Evolutionary conservation across 1,140 invertebrate genomes (phyloP), one percentile per base, ranked within the genome.

Genomic region (Cephus cinctus): DNA sequence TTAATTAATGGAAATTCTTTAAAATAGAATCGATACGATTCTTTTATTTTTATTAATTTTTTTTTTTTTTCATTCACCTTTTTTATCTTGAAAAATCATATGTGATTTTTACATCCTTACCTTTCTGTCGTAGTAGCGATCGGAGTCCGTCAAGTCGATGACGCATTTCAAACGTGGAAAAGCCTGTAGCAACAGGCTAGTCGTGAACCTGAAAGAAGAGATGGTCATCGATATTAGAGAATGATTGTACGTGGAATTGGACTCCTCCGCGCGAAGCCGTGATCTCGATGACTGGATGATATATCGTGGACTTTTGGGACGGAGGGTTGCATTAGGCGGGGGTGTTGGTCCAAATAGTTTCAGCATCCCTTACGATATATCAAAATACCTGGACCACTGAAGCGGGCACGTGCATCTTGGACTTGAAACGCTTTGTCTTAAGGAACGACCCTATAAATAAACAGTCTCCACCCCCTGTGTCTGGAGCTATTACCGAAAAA

Each of bases 111-210:
- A n/a, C n/a, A n/a, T 20, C 56, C 68, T 76, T 72, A 77, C 83
- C 50, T 74, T 45, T 16, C 64, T 63, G 54, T 81, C 64, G 63
- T 88, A 88, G 63, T 88, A 88, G 38, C 82, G 79, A 27, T 54
- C 61, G 0, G 86, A 87, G 53, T 85, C 83, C 19, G 87, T 88
- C 35, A 88, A 64, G 63, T 89, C 86, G 30, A 89, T 78, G 18
- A 89, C 76, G 25, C 81, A 67, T 40, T 83, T 84, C 25, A 89
- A 59, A 36, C 80, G 71, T 6, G 83, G 80, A 35, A 78, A 69
- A 30, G 65, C 58, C 30, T 81, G 58, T 49, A 82, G 56, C 23
- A 86, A 51, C 19, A 53, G 65, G 9, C 52, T 39, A 11, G 73
- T 68, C 42, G 76, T 76, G 57, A 80, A 84, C 56, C 78, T 81